These are phyloP conservation scores for Athripsodes cinereus DNA, from an alignment of 2,888 invertebrate genomes.

Conservation along the genomic window DNA sequence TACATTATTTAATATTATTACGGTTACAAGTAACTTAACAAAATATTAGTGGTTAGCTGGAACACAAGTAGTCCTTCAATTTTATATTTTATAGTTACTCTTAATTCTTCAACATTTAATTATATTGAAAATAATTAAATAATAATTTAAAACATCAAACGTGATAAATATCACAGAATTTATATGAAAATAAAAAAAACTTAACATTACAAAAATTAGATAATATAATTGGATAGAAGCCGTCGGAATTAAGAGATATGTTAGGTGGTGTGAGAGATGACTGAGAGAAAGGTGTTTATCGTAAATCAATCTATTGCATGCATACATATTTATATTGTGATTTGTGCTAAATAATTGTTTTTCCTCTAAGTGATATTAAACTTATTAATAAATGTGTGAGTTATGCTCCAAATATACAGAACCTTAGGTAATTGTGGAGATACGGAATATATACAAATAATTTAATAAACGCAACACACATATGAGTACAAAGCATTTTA, in stretches of 20 bases:
- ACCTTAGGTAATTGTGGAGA: no score
- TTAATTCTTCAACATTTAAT: no score
- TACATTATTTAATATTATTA: conserved; percentile 38
- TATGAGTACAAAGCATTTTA: no score
- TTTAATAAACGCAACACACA: no score
- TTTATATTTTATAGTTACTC: conserved; percentile 4
- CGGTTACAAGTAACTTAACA: conserved; percentile 30
- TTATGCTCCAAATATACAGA: no score
- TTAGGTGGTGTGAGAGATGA: conserved; percentile 3
- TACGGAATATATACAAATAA: no score
- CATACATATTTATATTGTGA: no score
- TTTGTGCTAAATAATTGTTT: no score
- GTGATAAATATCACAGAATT: conserved; percentile 11
- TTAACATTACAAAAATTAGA: conserved; percentile 25
- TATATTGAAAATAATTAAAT: conserved; percentile 24
- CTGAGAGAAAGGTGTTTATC: not conserved
- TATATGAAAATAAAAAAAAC: conserved; percentile 24
- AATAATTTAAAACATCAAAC: conserved; percentile 27
- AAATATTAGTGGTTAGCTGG: conserved; percentile 22
- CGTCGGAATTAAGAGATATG: conserved; percentile 17
- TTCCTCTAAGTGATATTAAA: no score
- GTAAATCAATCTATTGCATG: no score
- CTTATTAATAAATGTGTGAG: no score
- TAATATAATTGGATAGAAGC: conserved; percentile 28
- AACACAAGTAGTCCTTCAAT: conserved; percentile 22